These are phyloP conservation scores for Burhinus bistriatus DNA, from an alignment of 2,113 vertebrate genomes.

Conservation along the genomic window DNA sequence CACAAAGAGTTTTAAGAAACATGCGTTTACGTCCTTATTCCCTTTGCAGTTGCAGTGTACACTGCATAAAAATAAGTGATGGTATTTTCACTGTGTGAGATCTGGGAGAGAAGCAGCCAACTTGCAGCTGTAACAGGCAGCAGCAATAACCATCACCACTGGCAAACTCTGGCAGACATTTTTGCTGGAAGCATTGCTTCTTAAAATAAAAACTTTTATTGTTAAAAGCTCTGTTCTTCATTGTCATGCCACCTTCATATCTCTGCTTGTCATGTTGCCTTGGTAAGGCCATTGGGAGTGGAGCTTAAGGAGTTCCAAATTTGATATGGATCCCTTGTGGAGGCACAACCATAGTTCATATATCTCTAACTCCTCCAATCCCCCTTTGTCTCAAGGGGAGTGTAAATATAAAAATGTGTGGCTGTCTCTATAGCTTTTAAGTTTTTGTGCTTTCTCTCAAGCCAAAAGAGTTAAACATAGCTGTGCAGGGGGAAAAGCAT, in stretches of 20 bases:
- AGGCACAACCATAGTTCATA: neutral
- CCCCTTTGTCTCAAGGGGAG: neutral
- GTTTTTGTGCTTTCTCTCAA: neutral
- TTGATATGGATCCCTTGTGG: neutral
- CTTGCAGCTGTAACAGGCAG: neutral
- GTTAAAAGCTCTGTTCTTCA: neutral
- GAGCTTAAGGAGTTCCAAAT: neutral
- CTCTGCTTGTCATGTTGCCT: neutral
- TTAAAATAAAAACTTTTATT: neutral
- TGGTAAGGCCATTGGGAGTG: neutral
- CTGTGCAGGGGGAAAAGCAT: neutral
- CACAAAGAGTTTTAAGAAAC: neutral
- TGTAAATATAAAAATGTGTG: neutral
- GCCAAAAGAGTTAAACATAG: neutral
- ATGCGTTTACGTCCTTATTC: neutral
- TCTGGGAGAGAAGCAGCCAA: neutral
- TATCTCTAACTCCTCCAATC: neutral
- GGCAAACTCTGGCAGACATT: neutral
- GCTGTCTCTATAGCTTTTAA: neutral
- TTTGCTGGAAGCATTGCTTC: neutral
- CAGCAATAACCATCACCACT: neutral
- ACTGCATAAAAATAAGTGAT: neutral
- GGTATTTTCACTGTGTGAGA: conserved; percentile 12
- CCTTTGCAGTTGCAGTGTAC: neutral
- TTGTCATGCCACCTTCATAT: neutral